Conservation (phyloP, 2,113 vertebrate genomes). For the Lutjanus erythropterus region DNA sequence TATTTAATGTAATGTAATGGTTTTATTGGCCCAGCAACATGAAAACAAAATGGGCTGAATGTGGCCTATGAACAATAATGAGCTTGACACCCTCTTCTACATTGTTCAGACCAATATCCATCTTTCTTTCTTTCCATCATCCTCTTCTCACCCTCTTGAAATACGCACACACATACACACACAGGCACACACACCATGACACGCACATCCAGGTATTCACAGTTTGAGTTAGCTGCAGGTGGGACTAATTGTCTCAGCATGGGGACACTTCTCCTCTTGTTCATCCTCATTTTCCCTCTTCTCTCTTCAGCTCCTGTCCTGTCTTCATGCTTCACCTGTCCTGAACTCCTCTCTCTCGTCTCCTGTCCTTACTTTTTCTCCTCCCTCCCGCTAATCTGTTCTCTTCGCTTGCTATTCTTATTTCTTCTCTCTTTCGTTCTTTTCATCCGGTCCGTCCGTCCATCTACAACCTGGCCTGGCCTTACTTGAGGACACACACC, state of each 20-base stretch:
- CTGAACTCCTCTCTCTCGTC: neutral
- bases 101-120: neutral
- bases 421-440: neutral
- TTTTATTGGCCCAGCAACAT: too few species aligned
- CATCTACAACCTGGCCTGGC: neutral
- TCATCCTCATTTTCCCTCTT: slow-evolving; percentile 23
- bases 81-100: too few species aligned
- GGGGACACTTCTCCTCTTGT: slow-evolving; percentile 34
- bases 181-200: slow-evolving; percentile 6
- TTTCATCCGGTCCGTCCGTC: neutral
- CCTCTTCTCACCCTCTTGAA: slow-evolving; percentile 31
- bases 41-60: too few species aligned
- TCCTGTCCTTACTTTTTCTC: neutral
- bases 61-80: too few species aligned
- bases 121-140: neutral
- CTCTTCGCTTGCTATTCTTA: neutral
- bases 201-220: slow-evolving; percentile 34
- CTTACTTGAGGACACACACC: slow-evolving; percentile 11
- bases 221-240: slow-evolving; percentile 57
- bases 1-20: too few species aligned
- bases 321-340: neutral
- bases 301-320: slow-evolving; percentile 5
- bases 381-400: neutral
- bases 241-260: slow-evolving; percentile 60
- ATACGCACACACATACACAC: slow-evolving; percentile 4